phyloP scores from a whole-genome alignment of 2,113 vertebrate species.

The Mobula birostris region DNA sequence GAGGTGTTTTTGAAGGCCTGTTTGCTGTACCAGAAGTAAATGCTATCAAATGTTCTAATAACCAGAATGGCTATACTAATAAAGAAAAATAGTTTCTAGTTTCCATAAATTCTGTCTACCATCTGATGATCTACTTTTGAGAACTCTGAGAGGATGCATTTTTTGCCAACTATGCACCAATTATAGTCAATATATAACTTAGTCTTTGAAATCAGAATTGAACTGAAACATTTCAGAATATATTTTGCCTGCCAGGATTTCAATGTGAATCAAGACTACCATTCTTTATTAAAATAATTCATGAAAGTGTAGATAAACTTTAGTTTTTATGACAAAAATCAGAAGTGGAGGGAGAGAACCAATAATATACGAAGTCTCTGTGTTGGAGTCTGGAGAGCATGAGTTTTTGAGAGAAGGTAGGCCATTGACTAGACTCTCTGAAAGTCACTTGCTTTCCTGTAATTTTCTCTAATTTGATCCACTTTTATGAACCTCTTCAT shows the following conservation, averaged over 20 bases:
- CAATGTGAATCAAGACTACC: background rate
- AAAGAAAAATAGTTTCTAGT: background rate
- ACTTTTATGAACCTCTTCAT: background rate
- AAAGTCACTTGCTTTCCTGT: conserved; percentile 2
- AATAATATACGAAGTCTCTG: background rate
- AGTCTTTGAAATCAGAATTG: background rate
- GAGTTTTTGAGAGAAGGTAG: background rate
- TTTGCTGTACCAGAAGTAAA: background rate
- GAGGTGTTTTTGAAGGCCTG: background rate
- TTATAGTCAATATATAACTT: background rate
- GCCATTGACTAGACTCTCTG: too few relatives aligned
- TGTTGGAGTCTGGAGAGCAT: background rate
- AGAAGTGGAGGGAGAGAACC: background rate
- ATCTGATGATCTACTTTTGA: background rate
- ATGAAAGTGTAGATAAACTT: background rate
- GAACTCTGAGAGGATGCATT: background rate
- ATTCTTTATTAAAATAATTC: conserved; percentile 30
- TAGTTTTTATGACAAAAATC: conserved; percentile 7
- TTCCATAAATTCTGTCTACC: background rate
- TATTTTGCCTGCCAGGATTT: too few relatives aligned
- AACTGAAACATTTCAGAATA: background rate
- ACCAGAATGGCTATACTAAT: background rate
- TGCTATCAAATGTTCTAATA: background rate
- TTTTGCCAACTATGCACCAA: background rate
- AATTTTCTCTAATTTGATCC: background rate